Conservation (phyloP, 1,140 invertebrate genomes). For the Aleiodes sp. region DNA sequence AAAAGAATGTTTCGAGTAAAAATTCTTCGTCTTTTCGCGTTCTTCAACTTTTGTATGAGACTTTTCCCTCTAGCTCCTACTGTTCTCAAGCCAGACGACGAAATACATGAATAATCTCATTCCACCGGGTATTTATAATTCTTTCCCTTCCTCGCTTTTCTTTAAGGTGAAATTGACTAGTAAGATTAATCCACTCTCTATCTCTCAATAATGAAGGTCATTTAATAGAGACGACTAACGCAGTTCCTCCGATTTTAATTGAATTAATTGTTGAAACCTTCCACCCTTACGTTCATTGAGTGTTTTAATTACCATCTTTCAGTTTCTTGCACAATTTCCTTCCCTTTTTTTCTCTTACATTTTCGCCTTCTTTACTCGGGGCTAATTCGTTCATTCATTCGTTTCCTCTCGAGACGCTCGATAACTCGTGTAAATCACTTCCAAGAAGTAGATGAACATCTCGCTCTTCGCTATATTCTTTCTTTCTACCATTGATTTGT, state of each 20-base stretch:
- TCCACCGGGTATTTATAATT: no score
- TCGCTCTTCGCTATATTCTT: background rate
- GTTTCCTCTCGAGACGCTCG: slow-evolving; percentile 17
- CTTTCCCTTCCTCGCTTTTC: no score
- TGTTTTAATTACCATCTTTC: slow-evolving; percentile 28
- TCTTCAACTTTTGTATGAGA: no score
- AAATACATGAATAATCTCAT: no score
- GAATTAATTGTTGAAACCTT: slow-evolving; percentile 43
- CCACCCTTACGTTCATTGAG: slow-evolving; percentile 11
- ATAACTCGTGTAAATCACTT: slow-evolving; percentile 31
- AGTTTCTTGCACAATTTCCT: background rate
- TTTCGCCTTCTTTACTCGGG: background rate
- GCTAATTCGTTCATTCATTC: slow-evolving; percentile 34
- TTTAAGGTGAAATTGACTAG: background rate
- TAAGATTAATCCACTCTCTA: background rate
- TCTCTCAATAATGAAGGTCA: slow-evolving; percentile 41
- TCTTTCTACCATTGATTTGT: background rate
- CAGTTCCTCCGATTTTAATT: slow-evolving; percentile 32
- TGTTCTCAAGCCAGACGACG: no score
- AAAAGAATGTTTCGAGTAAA: no score
- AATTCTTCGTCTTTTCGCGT: no score
- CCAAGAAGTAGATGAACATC: background rate
- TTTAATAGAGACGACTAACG: slow-evolving; percentile 32
- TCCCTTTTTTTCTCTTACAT: slow-evolving; percentile 1
- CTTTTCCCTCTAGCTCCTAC: no score